Evolutionary conservation across 2,797 vertebrate genomes (phyloP), one percentile per base, ranked within the genome.

Genomic region (Steatocranus sp.): DNA sequence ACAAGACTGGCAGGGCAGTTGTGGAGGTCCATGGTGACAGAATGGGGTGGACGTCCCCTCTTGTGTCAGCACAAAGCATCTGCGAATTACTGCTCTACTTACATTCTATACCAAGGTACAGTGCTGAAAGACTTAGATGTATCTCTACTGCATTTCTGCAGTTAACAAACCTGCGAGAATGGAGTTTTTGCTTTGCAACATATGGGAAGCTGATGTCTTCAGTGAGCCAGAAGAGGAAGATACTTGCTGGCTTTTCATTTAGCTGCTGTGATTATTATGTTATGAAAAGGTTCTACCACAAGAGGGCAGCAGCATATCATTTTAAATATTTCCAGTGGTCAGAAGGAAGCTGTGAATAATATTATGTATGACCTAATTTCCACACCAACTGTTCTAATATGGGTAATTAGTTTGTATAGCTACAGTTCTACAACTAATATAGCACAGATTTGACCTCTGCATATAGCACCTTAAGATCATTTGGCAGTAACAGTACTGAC

Each of bases 91-190:
- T 99, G 9, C 96, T 97, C 75, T 97, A 95, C 86, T 89, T 99
- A 74, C 96, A 96, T 89, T 93, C 96, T 82, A 92, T 99, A 78
- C 96, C 97, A 81, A 98, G 98, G 98, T 99, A 95, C 9, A 30
- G 4, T 3, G 10, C 73, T 15, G 46, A 63, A n/a, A 5, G 12
- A 34, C 30, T 78, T 25, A 23, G 9, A 78, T 34, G 4, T 63
- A 11, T 8, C 12, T 17, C 12, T 53, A 53, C n/a, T n/a, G n/a
- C 15, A 48, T 48, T 18, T 46, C 6, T 73, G 41, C 14, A 48
- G 25, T 73, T 48, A 48, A 73, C 17, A 81, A 15, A 43, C 17
- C 38, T 73, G 11, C 3, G 25, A 23, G 6, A 66, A 10, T 7
- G 27, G 5, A 74, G 32, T 5, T 14, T 48, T 4, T 75, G 17